These are phyloP conservation scores for Acrocephalus arundinaceus DNA, from an alignment of 2,113 vertebrate species.

Conservation along the genomic window DNA sequence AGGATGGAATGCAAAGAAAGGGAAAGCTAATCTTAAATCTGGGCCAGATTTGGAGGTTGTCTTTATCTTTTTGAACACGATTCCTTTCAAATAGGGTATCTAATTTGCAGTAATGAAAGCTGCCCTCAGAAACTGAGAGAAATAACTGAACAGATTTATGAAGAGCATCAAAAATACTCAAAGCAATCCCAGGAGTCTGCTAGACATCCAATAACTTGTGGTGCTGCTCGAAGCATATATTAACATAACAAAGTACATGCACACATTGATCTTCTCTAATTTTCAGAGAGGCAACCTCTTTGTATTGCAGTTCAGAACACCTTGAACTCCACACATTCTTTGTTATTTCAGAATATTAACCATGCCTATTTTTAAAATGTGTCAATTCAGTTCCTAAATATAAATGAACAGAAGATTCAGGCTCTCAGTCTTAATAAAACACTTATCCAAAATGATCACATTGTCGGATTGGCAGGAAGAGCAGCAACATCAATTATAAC, in stretches of 20 bases:
- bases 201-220: conserved; percentile 34
- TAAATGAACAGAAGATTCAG: not conserved
- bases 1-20: not conserved
- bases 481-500: not conserved
- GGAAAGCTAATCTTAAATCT: not conserved
- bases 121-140: conserved; percentile 4
- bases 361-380: not conserved
- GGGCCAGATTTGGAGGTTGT: not conserved
- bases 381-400: not conserved
- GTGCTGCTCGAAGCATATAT: not conserved
- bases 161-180: conserved; percentile 29
- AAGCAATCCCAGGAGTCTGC: not conserved
- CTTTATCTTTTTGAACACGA: not conserved
- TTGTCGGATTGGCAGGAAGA: not conserved
- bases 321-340: not conserved
- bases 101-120: not conserved
- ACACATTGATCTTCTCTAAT: conserved; percentile 22
- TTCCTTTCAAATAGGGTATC: not conserved
- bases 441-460: conserved; percentile 32
- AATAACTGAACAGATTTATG: conserved; percentile 30
- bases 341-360: conserved; percentile 35
- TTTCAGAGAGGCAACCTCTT: not conserved
- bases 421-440: not conserved
- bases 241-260: conserved; percentile 32
- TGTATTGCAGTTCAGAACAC: conserved; percentile 6